These are phyloP conservation scores for Scortum barcoo DNA, from an alignment of 2,113 vertebrate species.

Conservation along the genomic window DNA sequence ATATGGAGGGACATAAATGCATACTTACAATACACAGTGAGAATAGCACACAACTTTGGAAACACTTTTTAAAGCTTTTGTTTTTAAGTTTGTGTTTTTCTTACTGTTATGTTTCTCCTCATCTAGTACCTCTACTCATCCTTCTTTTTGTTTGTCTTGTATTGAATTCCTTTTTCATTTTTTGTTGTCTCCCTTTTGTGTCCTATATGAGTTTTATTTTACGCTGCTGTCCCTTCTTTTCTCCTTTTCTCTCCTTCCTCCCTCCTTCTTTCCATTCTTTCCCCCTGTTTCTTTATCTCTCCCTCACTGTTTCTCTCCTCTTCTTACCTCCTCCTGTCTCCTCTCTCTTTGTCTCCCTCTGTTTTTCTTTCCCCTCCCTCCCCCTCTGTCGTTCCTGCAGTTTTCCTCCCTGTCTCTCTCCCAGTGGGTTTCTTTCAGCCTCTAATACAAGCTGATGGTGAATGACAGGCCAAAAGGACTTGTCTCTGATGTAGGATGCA, in stretches of 20 bases:
- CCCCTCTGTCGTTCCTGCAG: constrained; percentile 33
- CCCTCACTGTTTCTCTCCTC: not conserved
- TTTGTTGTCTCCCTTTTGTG: not conserved
- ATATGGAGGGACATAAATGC: not conserved
- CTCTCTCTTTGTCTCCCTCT: constrained; percentile 13
- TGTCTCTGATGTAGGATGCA: constrained; percentile 57
- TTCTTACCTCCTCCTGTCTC: not conserved
- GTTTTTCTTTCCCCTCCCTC: not conserved
- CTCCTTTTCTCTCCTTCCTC: not conserved
- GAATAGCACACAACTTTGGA: not conserved
- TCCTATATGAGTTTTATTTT: not conserved
- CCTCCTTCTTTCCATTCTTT: not conserved
- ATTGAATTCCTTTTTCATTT: not conserved
- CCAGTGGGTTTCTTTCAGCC: constrained; percentile 62
- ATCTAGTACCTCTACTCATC: not conserved
- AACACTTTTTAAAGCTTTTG: not conserved
- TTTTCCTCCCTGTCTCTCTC: constrained; percentile 50
- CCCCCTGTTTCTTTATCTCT: not conserved
- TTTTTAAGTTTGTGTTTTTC: not conserved
- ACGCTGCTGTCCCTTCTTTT: not conserved
- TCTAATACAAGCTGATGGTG: constrained; percentile 70
- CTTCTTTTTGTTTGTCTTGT: no score
- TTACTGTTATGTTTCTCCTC: no score
- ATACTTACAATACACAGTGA: not conserved
- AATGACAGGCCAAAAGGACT: constrained; percentile 77